Percentiles rank a stretch among this genome's conserved stretches.
Conservation (phyloP, 2,113 vertebrate genomes). For the Nerophis ophidion region DNA sequence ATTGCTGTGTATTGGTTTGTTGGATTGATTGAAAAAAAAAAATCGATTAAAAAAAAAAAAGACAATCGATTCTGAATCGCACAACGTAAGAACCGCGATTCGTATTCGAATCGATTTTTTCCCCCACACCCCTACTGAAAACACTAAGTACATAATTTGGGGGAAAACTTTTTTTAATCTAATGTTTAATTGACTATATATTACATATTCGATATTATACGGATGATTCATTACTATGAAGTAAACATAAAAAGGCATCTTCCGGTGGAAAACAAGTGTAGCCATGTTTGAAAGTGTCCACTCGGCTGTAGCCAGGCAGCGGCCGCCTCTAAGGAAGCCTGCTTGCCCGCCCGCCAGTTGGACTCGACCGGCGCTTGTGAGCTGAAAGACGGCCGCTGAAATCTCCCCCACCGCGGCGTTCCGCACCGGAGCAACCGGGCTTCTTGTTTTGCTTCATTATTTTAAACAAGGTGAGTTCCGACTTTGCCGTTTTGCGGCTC, state of each 20-base stretch:
- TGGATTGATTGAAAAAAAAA: too few species aligned
- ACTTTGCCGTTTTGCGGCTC: neutral
- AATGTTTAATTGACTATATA: too few species aligned
- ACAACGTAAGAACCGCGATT: too few species aligned
- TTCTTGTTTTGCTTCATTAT: neutral
- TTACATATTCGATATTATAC: too few species aligned
- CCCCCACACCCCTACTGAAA: too few species aligned
- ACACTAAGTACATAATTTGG: too few species aligned
- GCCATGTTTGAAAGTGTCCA: constrained; percentile 40
- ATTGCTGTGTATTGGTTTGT: too few species aligned
- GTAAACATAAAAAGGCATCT: neutral
- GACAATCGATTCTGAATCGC: too few species aligned
- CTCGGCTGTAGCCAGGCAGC: constrained; percentile 30
- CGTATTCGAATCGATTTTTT: too few species aligned
- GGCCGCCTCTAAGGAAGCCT: constrained; percentile 44
- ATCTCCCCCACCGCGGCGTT: constrained; percentile 21
- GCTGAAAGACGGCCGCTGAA: constrained; percentile 36
- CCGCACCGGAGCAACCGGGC: neutral
- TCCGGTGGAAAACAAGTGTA: neutral
- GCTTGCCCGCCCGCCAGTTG: constrained; percentile 41
- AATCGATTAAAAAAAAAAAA: too few species aligned
- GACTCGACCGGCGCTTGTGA: constrained; percentile 33
- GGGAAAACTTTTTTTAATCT: too few species aligned
- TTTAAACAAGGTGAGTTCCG: constrained; percentile 36
- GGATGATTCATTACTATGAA: too few species aligned